phyloP scores from a whole-genome alignment of 2,113 vertebrate genomes.

The Pitta sordida region DNA sequence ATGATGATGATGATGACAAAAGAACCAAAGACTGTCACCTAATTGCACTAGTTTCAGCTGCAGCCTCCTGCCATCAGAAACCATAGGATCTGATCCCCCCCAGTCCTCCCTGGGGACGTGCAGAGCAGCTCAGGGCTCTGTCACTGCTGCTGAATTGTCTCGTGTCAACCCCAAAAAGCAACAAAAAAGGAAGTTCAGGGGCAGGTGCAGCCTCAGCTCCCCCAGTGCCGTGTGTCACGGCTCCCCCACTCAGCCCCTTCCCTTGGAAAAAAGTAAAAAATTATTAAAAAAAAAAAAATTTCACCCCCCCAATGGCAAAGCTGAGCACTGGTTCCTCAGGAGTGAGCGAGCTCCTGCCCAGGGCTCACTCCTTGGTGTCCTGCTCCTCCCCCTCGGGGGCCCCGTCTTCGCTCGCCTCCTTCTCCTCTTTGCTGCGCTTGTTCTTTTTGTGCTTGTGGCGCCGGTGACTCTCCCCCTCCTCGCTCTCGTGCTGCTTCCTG shows the following conservation, averaged over 20 bases:
- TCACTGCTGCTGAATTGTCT: constrained; percentile 19
- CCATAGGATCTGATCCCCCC: constrained; percentile 64
- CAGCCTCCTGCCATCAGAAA: constrained; percentile 65
- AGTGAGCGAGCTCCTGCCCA: background rate
- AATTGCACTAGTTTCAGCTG: constrained; percentile 35
- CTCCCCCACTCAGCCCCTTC: background rate
- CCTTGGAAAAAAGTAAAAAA: background rate
- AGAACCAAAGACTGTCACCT: constrained; percentile 1
- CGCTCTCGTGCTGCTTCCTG: constrained; percentile 75
- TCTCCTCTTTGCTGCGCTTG: constrained; percentile 76
- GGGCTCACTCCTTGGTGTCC: constrained; percentile 67
- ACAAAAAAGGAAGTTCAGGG: background rate
- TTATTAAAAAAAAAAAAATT: background rate
- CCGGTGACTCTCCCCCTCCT: constrained; percentile 74
- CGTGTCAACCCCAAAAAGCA: background rate
- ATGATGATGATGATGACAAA: constrained; percentile 23
- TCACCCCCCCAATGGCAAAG: background rate
- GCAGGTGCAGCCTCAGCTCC: background rate
- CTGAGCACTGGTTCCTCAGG: background rate
- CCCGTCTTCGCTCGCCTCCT: constrained; percentile 56
- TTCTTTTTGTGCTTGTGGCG: constrained; percentile 81
- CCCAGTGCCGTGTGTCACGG: background rate
- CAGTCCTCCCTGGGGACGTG: constrained; percentile 18
- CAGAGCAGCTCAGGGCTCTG: constrained; percentile 38
- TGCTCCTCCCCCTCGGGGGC: constrained; percentile 59